Percentiles rank a stretch among this genome's conserved stretches.
Conservation (phyloP, 1,140 invertebrate genomes). For the Pogonomyrmex barbatus region DNA sequence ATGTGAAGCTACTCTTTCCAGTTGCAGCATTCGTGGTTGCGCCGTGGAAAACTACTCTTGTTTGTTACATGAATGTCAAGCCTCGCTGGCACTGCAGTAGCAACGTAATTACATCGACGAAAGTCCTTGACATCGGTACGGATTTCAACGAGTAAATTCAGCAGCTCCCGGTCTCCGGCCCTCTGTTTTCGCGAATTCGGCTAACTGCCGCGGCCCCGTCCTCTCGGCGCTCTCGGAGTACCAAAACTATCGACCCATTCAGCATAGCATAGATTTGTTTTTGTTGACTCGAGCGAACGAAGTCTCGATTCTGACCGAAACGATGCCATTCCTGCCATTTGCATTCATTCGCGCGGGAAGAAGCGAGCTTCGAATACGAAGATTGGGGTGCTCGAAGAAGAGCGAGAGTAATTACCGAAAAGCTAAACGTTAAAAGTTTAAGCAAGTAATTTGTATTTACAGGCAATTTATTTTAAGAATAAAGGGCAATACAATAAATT, state of each 20-base stretch:
- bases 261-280: constrained; percentile 43
- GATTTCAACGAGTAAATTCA: constrained; percentile 35
- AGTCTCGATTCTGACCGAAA: constrained; percentile 27
- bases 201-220: constrained; percentile 6
- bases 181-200: constrained; percentile 50
- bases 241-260: constrained; percentile 58
- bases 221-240: neutral
- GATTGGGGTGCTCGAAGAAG: neutral
- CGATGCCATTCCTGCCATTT: constrained; percentile 24
- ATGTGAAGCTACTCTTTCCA: neutral
- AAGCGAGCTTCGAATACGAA: constrained; percentile 3
- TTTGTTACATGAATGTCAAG: constrained; percentile 5
- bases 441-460: neutral
- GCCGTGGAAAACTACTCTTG: constrained; percentile 9
- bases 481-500: neutral
- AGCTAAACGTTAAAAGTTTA: neutral
- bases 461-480: neutral
- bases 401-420: constrained; percentile 7
- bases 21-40: constrained; percentile 8
- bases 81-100: constrained; percentile 11
- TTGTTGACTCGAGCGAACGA: constrained; percentile 35
- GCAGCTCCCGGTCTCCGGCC: neutral
- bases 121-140: constrained; percentile 60
- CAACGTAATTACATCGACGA: constrained; percentile 55
- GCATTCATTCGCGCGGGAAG: constrained; percentile 13